These are phyloP conservation scores for Martes martes DNA, from an alignment of 2,113 vertebrate species.

Conservation along the genomic window DNA sequence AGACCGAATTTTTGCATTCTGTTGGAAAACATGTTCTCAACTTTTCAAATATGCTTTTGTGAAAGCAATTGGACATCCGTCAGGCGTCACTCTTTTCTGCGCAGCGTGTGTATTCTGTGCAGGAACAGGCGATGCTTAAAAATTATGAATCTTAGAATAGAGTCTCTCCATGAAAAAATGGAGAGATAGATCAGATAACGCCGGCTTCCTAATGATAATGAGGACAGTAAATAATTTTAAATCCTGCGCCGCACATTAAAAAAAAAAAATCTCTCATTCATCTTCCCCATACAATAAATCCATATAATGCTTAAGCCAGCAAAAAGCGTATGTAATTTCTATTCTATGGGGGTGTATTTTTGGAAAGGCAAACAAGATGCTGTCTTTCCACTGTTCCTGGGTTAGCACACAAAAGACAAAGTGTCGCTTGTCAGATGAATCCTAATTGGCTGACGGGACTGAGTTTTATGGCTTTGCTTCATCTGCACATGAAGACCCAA, in stretches of 20 bases:
- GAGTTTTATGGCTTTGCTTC: constrained; percentile 26
- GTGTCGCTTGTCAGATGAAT: constrained; percentile 10
- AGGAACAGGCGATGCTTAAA: neutral
- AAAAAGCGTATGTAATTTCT: neutral
- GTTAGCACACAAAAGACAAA: constrained; percentile 60
- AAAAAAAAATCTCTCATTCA: neutral
- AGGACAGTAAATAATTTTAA: constrained; percentile 68
- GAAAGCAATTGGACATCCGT: neutral
- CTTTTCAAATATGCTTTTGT: neutral
- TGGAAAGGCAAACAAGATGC: constrained; percentile 33
- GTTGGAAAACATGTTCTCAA: neutral
- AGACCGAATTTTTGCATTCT: neutral
- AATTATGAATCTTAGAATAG: constrained; percentile 51
- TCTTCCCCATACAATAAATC: constrained; percentile 56
- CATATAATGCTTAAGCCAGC: constrained; percentile 45
- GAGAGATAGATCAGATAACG: constrained; percentile 21
- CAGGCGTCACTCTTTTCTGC: neutral
- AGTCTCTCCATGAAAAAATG: neutral
- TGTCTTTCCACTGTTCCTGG: neutral
- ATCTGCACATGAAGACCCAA: neutral
- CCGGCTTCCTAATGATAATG: constrained; percentile 62
- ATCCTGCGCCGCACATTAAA: neutral
- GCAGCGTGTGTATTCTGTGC: neutral
- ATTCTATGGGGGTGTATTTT: neutral
- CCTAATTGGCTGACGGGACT: neutral